Evolutionary conservation across 2,888 invertebrate genomes (phyloP).

Genomic region (Prosopocoilus inquinatus): DNA sequence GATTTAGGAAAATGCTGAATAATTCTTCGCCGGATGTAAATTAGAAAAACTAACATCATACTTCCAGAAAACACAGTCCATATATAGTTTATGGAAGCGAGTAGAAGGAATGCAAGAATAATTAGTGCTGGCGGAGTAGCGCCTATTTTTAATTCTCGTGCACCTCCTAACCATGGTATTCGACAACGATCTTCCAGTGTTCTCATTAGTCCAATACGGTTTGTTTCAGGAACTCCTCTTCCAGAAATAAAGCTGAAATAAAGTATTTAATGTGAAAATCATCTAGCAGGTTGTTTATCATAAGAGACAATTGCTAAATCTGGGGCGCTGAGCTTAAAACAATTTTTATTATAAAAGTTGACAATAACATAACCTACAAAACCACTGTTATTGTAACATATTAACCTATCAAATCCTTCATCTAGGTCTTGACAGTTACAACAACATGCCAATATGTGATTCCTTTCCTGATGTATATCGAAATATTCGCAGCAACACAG

Average conservation of each 20-base stretch:
- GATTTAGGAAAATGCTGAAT: conserved; percentile 51
- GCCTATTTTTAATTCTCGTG: conserved; percentile 55
- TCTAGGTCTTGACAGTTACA: conserved; percentile 61
- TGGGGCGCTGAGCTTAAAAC: too few relatives aligned
- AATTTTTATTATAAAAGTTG: not conserved
- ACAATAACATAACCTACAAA: not conserved
- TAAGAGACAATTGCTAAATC: too few relatives aligned
- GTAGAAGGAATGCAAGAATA: conserved; percentile 51
- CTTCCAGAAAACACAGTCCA: conserved; percentile 44
- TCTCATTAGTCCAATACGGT: conserved; percentile 46
- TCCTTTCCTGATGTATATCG: conserved; percentile 52
- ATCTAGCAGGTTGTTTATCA: conserved; percentile 1
- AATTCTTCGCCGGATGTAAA: conserved; percentile 14
- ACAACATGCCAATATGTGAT: conserved; percentile 58
- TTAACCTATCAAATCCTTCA: conserved; percentile 56
- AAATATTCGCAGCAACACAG: conserved; percentile 63
- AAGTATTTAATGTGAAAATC: not conserved
- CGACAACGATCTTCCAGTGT: conserved; percentile 57
- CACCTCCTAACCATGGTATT: conserved; percentile 61
- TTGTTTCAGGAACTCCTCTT: conserved; percentile 39
- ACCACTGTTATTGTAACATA: conserved; percentile 33
- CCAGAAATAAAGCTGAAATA: conserved; percentile 49
- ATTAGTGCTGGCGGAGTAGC: conserved; percentile 53
- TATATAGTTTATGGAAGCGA: conserved; percentile 53
- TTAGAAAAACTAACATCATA: conserved; percentile 38